These are phyloP conservation scores for Sphaerophoria taeniata DNA, from an alignment of 2,888 invertebrate species.

Conservation along the genomic window DNA sequence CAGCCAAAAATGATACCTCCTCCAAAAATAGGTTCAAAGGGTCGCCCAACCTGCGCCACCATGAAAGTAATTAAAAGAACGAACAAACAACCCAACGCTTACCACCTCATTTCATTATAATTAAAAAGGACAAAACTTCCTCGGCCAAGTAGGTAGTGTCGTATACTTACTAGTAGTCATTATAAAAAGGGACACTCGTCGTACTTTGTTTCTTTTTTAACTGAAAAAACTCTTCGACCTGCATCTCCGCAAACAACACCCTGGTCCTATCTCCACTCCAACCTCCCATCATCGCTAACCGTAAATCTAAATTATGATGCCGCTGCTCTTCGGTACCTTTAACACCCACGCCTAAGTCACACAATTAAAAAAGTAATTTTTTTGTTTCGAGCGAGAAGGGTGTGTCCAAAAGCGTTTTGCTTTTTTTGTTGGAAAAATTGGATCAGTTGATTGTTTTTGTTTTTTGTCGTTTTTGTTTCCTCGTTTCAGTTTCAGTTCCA, in stretches of 20 bases:
- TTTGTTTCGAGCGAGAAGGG: background rate
- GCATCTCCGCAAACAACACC: slow-evolving; percentile 19
- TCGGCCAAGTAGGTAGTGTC: background rate
- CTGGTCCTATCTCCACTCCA: too few relatives aligned
- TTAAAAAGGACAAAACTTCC: slow-evolving; percentile 50
- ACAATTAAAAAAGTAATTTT: slow-evolving; percentile 60
- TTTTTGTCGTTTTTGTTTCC: background rate
- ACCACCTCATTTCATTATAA: slow-evolving; percentile 56
- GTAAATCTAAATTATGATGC: slow-evolving; percentile 66
- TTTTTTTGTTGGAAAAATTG: background rate
- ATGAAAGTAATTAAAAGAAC: slow-evolving; percentile 45
- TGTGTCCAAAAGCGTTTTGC: slow-evolving; percentile 38
- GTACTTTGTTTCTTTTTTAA: slow-evolving; percentile 26
- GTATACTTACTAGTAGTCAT: background rate
- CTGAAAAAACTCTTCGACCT: slow-evolving; percentile 9
- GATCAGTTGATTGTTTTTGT: slow-evolving; percentile 42
- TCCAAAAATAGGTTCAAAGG: slow-evolving; percentile 34
- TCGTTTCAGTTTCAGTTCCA: slow-evolving; percentile 47
- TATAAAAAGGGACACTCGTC: slow-evolving; percentile 26
- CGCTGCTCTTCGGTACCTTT: slow-evolving; percentile 35
- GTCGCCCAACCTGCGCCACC: slow-evolving; percentile 6
- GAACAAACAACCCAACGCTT: slow-evolving; percentile 29
- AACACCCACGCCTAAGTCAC: slow-evolving; percentile 34
- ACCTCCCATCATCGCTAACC: slow-evolving; percentile 1
- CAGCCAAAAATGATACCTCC: background rate